Percentiles rank a stretch among this genome's conserved stretches.
phyloP scores from a whole-genome alignment of 2,113 vertebrate genomes.

The Aix galericulata region DNA sequence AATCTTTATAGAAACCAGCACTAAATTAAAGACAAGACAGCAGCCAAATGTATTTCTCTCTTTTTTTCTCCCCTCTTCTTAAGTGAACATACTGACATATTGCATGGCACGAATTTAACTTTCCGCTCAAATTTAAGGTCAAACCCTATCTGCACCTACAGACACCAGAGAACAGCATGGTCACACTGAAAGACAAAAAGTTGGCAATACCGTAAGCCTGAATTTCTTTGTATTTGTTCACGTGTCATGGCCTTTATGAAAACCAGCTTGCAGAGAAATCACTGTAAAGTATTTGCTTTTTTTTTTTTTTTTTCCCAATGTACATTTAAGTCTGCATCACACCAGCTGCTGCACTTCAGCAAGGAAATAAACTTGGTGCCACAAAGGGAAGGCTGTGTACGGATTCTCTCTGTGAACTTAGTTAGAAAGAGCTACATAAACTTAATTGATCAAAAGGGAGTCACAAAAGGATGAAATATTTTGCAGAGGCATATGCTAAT shows the following conservation, averaged over 20 bases:
- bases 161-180: neutral
- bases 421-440: conserved; percentile 23
- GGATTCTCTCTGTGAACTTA: conserved; percentile 14
- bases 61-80: neutral
- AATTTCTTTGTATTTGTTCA: neutral
- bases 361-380: conserved; percentile 39
- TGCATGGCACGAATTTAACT: fast-evolving
- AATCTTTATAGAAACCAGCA: neutral
- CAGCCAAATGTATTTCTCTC: neutral
- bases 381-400: conserved; percentile 32
- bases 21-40: neutral
- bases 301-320: neutral
- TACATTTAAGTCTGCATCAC: neutral
- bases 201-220: neutral
- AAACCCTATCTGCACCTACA: neutral
- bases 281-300: neutral
- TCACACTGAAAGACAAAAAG: neutral
- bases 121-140: neutral
- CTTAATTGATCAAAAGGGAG: conserved; percentile 69
- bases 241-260: neutral
- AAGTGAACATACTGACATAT: neutral
- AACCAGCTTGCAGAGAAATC: neutral
- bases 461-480: conserved; percentile 59
- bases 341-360: conserved; percentile 27
- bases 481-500: conserved; percentile 61